Percentiles rank a stretch among this genome's conserved stretches.
Evolutionary conservation across 2,113 vertebrate genomes (phyloP).

Genomic region (Leucosticte australis): DNA sequence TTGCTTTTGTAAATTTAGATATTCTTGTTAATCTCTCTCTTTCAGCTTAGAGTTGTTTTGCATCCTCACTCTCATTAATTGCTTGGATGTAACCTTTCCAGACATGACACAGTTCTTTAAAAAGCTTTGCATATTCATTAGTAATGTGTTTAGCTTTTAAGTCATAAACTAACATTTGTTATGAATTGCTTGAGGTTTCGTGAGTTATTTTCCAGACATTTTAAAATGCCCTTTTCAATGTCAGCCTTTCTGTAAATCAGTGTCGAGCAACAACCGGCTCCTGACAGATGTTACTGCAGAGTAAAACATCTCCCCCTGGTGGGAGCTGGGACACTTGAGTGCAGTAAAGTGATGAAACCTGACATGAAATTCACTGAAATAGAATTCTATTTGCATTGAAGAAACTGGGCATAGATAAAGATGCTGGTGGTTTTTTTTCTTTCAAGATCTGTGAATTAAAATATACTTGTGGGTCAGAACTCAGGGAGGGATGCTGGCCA

Average conservation of each 20-base stretch:
- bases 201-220: not conserved
- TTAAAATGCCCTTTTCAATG: not conserved
- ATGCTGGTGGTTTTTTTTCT: not conserved
- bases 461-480: not conserved
- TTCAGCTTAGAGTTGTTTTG: not conserved
- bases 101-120: not conserved
- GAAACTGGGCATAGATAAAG: not conserved
- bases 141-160: not conserved
- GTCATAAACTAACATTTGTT: not conserved
- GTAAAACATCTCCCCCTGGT: slow-evolving; percentile 55
- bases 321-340: not conserved
- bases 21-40: not conserved
- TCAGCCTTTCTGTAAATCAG: not conserved
- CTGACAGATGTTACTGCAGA: not conserved
- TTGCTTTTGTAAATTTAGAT: not conserved
- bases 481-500: not conserved
- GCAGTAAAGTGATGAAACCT: not conserved
- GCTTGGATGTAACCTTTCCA: not conserved
- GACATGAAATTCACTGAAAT: not conserved
- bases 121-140: not conserved
- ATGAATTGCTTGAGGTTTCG: not conserved
- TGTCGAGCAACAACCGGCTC: not conserved
- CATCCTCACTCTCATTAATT: not conserved
- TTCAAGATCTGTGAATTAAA: not conserved
- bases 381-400: not conserved